These are phyloP conservation scores for Crepidodera aurea DNA, from an alignment of 2,888 invertebrate species.

Conservation along the genomic window DNA sequence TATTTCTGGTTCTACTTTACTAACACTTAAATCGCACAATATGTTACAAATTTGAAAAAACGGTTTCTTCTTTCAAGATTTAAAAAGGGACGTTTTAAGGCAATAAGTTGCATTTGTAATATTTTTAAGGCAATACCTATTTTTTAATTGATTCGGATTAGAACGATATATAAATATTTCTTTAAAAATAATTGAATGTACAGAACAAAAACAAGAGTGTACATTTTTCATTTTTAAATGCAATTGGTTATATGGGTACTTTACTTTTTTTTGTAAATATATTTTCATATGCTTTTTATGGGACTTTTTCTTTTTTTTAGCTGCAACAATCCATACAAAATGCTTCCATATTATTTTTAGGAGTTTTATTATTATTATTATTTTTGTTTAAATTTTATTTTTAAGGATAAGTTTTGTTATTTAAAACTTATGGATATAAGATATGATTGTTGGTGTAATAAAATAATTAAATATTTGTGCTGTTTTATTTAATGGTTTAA, in stretches of 20 bases:
- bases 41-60: too few species aligned
- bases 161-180: not conserved
- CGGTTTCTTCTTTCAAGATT: too few species aligned
- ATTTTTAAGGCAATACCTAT: not conserved
- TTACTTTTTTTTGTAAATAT: constrained; percentile 51
- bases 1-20: too few species aligned
- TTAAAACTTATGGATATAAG: constrained; percentile 62
- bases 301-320: constrained; percentile 52
- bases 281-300: constrained; percentile 55
- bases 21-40: too few species aligned
- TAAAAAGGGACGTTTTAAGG: not conserved
- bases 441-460: constrained; percentile 65
- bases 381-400: constrained; percentile 60
- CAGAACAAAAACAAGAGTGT: constrained; percentile 37
- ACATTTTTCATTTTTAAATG: constrained; percentile 44
- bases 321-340: constrained; percentile 56
- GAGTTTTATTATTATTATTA: constrained; percentile 53
- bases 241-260: constrained; percentile 54
- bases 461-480: constrained; percentile 47
- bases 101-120: not conserved
- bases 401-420: constrained; percentile 62
- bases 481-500: too few species aligned
- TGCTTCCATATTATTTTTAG: constrained; percentile 55
- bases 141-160: not conserved
- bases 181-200: constrained; percentile 38